phyloP scores from a whole-genome alignment of 2,888 invertebrate genomes.

The Calameuta idolon region DNA sequence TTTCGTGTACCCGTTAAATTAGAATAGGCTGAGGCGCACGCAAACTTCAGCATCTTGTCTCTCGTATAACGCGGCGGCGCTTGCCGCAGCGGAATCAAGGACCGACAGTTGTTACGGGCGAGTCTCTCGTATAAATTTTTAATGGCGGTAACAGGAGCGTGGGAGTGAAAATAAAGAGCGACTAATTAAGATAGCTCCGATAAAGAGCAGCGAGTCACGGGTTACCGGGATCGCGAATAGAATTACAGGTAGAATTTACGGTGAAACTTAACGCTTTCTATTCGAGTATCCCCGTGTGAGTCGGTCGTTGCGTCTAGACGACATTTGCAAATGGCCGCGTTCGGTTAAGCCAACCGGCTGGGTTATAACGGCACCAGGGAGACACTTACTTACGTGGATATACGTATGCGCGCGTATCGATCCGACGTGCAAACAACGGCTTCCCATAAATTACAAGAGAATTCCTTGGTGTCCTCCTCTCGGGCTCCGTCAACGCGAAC shows the following conservation, averaged over 20 bases:
- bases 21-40: background rate
- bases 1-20: background rate
- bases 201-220: background rate
- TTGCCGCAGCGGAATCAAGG: background rate
- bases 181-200: background rate
- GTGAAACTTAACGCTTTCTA: background rate
- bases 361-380: background rate
- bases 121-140: background rate
- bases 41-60: background rate
- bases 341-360: slow-evolving; percentile 23
- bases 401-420: slow-evolving; percentile 39
- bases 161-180: background rate
- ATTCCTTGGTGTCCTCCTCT: background rate
- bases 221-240: background rate
- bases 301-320: background rate
- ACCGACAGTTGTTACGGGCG: background rate
- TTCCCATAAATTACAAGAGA: background rate
- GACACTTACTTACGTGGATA: slow-evolving; percentile 27
- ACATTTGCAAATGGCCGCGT: slow-evolving; percentile 12
- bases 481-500: background rate
- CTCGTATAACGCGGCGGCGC: background rate
- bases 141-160: no score
- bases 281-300: background rate
- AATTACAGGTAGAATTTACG: background rate
- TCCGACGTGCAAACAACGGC: slow-evolving; percentile 17